Conservation (phyloP, 2,113 vertebrate genomes). For the Lontra canadensis region DNA sequence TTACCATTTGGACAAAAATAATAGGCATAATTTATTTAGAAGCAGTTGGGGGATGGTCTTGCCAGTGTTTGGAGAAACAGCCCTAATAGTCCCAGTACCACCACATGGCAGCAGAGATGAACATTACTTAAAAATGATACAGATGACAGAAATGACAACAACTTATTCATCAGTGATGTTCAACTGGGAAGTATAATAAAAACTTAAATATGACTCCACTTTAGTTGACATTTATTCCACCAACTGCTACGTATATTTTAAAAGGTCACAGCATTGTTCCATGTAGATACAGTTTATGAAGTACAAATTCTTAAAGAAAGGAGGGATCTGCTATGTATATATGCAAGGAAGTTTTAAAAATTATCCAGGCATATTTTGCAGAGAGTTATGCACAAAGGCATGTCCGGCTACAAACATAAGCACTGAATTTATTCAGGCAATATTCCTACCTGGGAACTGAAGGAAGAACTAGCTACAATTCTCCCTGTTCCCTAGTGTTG, state of each 20-base stretch:
- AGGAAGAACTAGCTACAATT: background rate
- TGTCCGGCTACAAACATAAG: background rate
- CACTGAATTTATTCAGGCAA: background rate
- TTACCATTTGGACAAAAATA: constrained; percentile 73
- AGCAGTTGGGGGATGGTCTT: background rate
- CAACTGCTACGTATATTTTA: constrained; percentile 80
- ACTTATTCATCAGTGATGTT: constrained; percentile 80
- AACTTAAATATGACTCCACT: constrained; percentile 80
- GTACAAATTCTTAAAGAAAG: constrained; percentile 63
- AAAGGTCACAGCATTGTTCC: constrained; percentile 71
- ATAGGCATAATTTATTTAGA: constrained; percentile 73
- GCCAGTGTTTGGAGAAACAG: background rate
- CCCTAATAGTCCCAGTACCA: background rate
- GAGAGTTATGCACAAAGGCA: background rate
- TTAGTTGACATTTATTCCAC: constrained; percentile 82
- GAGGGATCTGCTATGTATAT: background rate
- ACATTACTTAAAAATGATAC: constrained; percentile 79
- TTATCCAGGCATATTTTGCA: constrained; percentile 36
- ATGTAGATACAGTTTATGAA: constrained; percentile 47
- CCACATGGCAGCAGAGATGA: constrained; percentile 68
- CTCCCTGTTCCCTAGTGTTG: too few relatives aligned
- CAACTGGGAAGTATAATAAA: constrained; percentile 80
- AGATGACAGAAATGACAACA: constrained; percentile 82
- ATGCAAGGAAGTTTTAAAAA: constrained; percentile 55
- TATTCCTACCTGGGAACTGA: background rate